Base-by-base conservation (phyloP, 2,113 vertebrate species). In the Gymnogyps californianus region DNA sequence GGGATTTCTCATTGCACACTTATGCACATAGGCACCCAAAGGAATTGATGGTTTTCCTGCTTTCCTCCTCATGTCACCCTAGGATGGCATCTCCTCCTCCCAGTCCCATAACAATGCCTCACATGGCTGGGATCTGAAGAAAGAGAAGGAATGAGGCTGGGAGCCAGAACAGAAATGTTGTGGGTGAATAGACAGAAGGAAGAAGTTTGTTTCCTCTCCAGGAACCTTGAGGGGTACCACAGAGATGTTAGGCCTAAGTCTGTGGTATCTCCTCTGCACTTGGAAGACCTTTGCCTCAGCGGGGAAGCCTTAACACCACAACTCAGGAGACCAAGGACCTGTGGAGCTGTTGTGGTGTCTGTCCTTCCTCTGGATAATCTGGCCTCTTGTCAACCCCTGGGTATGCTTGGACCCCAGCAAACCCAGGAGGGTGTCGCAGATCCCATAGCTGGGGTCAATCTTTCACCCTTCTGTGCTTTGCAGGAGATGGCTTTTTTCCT, bases 61-160 rank as follows among this genome's bases (percentile, higher is more conserved):
- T 85, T 72, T 90, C 20, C 11, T 93, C 7, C 8, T 70, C 51
- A 7, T 21, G 29, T 72, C 42, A 85, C 24, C 20, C 15, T 19
- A 38, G 55, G 52, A 32, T 65, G 85, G 31, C 46, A 9, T 16
- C 20, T 58, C n/a, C 32, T 90, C 21, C 44, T 88, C 9, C 26
- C 58, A 6, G 46, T 44, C 44, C 51, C 11, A 1, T 83, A 49
- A 42, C 0, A 3, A 72, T 57, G 42, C 24, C 44, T 65, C 0
- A 0, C 9, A 6, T 83, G 58, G 31, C 3, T 85, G 64, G 22
- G 29, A 38, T 65, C 22, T 90, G 79, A 92, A 79, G 70, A 12
- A 87, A 75, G 87, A 62, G 29, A 36, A 40, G 3, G 20, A 66
- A 46, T 44, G 1, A 21, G 34, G 7, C 32, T 81, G 80, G 77